phyloP scores from a whole-genome alignment of 2,888 invertebrate species.

The Itoplectis maculator region DNA sequence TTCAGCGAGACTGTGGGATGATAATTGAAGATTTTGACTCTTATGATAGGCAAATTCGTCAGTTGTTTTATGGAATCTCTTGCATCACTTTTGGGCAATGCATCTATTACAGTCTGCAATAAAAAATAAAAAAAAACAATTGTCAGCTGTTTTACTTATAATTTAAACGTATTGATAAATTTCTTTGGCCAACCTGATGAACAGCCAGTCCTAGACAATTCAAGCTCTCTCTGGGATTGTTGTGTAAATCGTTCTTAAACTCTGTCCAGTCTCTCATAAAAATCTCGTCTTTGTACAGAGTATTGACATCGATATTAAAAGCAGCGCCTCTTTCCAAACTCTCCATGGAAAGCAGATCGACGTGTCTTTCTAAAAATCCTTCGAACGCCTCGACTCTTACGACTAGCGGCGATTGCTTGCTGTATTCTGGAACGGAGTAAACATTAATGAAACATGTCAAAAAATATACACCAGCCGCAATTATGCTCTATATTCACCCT shows the following conservation, averaged over 20 bases:
- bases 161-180: no score
- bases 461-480: background rate
- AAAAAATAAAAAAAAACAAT: no score
- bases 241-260: slow-evolving; percentile 88
- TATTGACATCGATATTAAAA: slow-evolving; percentile 87
- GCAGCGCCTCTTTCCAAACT: slow-evolving; percentile 87
- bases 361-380: slow-evolving; percentile 86
- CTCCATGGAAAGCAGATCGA: slow-evolving; percentile 85
- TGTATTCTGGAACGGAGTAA: slow-evolving; percentile 81
- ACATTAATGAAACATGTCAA: slow-evolving; percentile 19
- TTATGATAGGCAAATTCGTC: slow-evolving; percentile 84
- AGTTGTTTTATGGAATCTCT: slow-evolving; percentile 79
- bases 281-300: slow-evolving; percentile 86
- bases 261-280: slow-evolving; percentile 88
- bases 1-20: slow-evolving; percentile 89
- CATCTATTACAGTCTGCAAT: slow-evolving; percentile 75
- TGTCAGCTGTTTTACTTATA: background rate
- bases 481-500: slow-evolving; percentile 85
- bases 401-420: slow-evolving; percentile 85
- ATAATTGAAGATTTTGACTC: slow-evolving; percentile 88
- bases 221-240: slow-evolving; percentile 89
- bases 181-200: slow-evolving; percentile 88
- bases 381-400: slow-evolving; percentile 86
- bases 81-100: slow-evolving; percentile 82
- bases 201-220: slow-evolving; percentile 91